These are phyloP conservation scores for Scaptodrosophila latifasciaeformis DNA, from an alignment of 2,888 invertebrate genomes.

Conservation along the genomic window DNA sequence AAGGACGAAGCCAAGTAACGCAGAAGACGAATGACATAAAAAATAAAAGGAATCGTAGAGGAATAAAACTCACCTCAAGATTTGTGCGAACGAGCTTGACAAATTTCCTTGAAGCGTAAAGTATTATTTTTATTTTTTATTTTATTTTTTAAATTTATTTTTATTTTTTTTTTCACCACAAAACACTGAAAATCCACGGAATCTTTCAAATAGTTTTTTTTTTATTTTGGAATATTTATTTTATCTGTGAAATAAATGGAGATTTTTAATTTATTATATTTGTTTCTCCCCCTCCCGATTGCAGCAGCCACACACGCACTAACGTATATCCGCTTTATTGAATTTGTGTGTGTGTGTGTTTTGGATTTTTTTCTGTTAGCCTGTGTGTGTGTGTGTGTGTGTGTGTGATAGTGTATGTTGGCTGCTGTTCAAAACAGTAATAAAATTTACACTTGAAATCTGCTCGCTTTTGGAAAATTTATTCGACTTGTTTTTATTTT, in stretches of 20 bases:
- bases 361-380: background rate
- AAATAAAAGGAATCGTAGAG: slow-evolving; percentile 1
- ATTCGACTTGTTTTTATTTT: too few species aligned
- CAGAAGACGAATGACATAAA: too few species aligned
- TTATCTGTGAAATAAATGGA: too few species aligned
- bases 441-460: slow-evolving; percentile 12
- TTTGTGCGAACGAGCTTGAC: slow-evolving; percentile 43
- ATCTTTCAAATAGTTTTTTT: background rate
- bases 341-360: background rate
- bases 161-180: too few species aligned
- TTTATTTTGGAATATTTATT: too few species aligned
- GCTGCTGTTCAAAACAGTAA: slow-evolving; percentile 12
- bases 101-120: too few species aligned
- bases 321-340: slow-evolving; percentile 25
- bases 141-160: too few species aligned
- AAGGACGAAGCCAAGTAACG: too few species aligned
- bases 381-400: slow-evolving; percentile 16
- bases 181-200: background rate
- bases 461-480: slow-evolving; percentile 20
- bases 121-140: too few species aligned
- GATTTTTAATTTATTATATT: too few species aligned
- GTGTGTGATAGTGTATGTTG: background rate
- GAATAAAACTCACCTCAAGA: slow-evolving; percentile 38
- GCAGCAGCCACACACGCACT: slow-evolving; percentile 12
- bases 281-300: too few species aligned